These are phyloP conservation scores for Drosophila yakuba DNA, from an alignment of 1,140 invertebrate genomes.

Conservation along the genomic window DNA sequence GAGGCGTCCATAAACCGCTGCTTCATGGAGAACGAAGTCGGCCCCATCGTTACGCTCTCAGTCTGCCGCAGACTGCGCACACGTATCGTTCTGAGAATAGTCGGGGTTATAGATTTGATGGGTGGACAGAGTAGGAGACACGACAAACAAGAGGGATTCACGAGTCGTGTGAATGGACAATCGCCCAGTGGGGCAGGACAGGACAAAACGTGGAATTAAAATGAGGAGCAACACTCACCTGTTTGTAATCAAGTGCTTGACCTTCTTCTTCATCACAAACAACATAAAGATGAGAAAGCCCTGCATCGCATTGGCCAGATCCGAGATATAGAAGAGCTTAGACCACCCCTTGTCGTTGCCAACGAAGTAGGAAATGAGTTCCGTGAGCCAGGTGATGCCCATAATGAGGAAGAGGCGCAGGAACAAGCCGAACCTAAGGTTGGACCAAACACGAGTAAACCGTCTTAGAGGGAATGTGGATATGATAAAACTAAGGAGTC, in stretches of 20 bases:
- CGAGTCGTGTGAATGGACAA: conserved; percentile 4
- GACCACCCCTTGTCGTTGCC: conserved; percentile 71
- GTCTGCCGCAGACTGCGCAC: conserved; percentile 78
- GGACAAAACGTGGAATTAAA: neutral
- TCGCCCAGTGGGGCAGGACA: conserved; percentile 3
- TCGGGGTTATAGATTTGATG: conserved; percentile 13
- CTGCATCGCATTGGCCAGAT: conserved; percentile 86
- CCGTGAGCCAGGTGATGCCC: conserved; percentile 90
- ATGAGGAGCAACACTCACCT: conserved; percentile 75
- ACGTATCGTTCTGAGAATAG: conserved; percentile 67
- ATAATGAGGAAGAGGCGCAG: conserved; percentile 90
- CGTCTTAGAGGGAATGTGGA: conserved; percentile 22
- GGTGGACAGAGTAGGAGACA: conserved; percentile 8
- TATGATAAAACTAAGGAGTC: neutral
- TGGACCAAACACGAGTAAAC: neutral
- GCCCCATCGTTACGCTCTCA: conserved; percentile 65
- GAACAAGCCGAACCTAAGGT: conserved; percentile 88
- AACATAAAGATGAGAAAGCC: conserved; percentile 88
- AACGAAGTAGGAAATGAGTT: conserved; percentile 88
- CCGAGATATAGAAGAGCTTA: conserved; percentile 86
- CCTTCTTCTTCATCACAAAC: conserved; percentile 87
- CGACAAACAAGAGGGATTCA: conserved; percentile 4
- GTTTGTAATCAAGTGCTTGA: conserved; percentile 85
- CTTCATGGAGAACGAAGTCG: conserved; percentile 63
- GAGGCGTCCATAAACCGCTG: conserved; percentile 78